A percentile compares a stretch with the other conserved stretches of the same genome.
Evolutionary conservation across 2,888 invertebrate genomes (phyloP).

Genomic region (Drosophila subsilvestris): DNA sequence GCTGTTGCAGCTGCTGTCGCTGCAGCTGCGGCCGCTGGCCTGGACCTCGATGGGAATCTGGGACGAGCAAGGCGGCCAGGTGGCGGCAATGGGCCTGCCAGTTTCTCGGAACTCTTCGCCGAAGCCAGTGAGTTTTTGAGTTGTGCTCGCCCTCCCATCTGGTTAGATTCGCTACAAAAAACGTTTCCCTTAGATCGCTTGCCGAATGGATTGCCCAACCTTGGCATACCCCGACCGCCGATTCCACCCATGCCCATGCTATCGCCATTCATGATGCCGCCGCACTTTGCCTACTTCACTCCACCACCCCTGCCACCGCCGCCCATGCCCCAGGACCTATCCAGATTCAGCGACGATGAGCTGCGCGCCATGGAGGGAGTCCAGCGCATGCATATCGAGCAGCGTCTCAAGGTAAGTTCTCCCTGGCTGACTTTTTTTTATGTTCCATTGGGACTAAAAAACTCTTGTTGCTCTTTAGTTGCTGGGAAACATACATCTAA

Average conservation of each 20-base stretch:
- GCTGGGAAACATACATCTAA: constrained; percentile 92
- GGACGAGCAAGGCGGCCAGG: constrained; percentile 30
- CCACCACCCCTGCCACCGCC: constrained; percentile 88
- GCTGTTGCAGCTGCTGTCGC: constrained; percentile 19
- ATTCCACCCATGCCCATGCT: constrained; percentile 76
- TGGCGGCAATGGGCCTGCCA: constrained; percentile 39
- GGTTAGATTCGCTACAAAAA: not conserved
- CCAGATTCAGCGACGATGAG: constrained; percentile 92
- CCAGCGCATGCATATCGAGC: constrained; percentile 94
- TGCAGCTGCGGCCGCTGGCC: constrained; percentile 14
- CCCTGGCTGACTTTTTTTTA: not conserved
- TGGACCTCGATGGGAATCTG: constrained; percentile 1
- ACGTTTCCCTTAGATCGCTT: constrained; percentile 51
- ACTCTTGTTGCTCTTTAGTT: constrained; percentile 84
- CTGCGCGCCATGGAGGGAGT: constrained; percentile 94
- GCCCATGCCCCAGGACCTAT: constrained; percentile 90
- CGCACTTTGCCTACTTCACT: constrained; percentile 86
- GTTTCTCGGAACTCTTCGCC: constrained; percentile 56
- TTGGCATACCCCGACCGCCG: constrained; percentile 43
- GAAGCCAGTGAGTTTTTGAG: constrained; percentile 54
- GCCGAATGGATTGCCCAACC: constrained; percentile 60
- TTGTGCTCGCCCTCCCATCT: not conserved
- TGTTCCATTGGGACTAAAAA: not conserved
- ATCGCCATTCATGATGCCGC: constrained; percentile 84
- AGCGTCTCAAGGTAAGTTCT: constrained; percentile 89